A percentile compares a stretch with the other conserved stretches of the same genome.
Conservation (phyloP, 2,888 invertebrate species). For the Chrysomela aeneicollis region DNA sequence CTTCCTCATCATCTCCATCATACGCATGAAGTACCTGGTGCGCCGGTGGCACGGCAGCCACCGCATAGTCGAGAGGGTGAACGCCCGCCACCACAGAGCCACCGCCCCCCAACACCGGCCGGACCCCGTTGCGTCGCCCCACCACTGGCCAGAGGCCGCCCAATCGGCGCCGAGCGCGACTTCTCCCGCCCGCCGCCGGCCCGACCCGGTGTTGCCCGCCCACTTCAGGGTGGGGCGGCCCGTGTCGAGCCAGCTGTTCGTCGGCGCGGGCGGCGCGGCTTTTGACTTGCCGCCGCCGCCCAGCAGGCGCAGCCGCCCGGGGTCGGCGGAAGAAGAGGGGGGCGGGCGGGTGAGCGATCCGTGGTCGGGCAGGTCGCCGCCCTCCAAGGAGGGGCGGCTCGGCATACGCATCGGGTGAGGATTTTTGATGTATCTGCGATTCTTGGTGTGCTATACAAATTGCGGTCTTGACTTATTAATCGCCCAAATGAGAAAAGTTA, state of each 20-base stretch:
- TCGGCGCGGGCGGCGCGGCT: constrained; percentile 19
- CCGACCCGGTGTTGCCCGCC: constrained; percentile 27
- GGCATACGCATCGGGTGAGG: constrained; percentile 28
- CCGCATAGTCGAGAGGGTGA: constrained; percentile 64
- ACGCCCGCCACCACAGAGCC: constrained; percentile 40
- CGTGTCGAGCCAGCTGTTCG: constrained; percentile 55
- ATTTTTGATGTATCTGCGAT: neutral
- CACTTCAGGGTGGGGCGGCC: constrained; percentile 58
- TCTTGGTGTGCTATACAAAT: too few species aligned
- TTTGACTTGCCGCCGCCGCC: constrained; percentile 14
- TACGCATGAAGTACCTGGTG: constrained; percentile 73
- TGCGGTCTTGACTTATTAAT: too few species aligned
- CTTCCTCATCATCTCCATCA: constrained; percentile 67
- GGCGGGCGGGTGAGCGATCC: constrained; percentile 29
- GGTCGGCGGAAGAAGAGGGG: neutral
- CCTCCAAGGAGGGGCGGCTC: constrained; percentile 47
- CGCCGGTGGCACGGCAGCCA: constrained; percentile 70
- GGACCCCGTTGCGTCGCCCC: constrained; percentile 31
- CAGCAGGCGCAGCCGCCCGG: constrained; percentile 8
- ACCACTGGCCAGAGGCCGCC: constrained; percentile 23
- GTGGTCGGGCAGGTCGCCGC: constrained; percentile 56
- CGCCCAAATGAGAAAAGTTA: too few species aligned
- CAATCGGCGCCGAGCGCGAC: neutral
- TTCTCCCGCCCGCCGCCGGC: neutral
- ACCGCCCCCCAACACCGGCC: constrained; percentile 10